Percentiles rank a stretch among this genome's conserved stretches.
Evolutionary conservation across 2,797 vertebrate species (phyloP).

Genomic region (Coendou prehensilis): DNA sequence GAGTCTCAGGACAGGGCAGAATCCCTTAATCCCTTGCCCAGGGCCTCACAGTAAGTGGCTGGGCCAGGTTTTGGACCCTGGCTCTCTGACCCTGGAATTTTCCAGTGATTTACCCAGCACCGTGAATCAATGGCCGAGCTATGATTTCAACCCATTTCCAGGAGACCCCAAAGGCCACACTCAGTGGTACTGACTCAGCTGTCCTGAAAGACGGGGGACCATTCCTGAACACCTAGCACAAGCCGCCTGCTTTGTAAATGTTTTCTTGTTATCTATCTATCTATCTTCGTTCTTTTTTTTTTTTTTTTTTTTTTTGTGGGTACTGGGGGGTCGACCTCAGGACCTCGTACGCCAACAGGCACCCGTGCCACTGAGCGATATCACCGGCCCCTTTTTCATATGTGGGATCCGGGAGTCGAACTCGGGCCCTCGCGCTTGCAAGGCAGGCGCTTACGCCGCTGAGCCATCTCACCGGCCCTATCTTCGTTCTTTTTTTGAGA

Average conservation of each 20-base stretch:
- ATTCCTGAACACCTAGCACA: fast-evolving
- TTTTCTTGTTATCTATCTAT: not conserved
- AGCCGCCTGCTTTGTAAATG: not conserved
- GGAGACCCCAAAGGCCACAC: not conserved
- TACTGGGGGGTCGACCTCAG: too few species aligned
- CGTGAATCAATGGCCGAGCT: not conserved
- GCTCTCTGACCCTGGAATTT: not conserved
- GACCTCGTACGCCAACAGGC: too few species aligned
- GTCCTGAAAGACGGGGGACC: not conserved
- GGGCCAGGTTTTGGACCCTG: not conserved
- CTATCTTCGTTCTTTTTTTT: not conserved
- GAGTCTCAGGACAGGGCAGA: not conserved
- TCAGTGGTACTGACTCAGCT: not conserved
- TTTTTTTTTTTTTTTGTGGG: too few species aligned
- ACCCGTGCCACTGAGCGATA: too few species aligned
- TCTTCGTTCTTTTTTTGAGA: not conserved
- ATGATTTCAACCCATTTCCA: not conserved
- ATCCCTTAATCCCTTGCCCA: not conserved
- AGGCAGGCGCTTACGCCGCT: too few species aligned
- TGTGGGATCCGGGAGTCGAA: too few species aligned
- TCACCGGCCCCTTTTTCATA: too few species aligned
- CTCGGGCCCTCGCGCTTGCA: too few species aligned
- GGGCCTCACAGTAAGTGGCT: not conserved
- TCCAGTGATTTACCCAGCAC: not conserved
- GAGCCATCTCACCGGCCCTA: too few species aligned